These are phyloP conservation scores for Apodemia hepburni DNA, from an alignment of 2,888 invertebrate genomes.

Conservation along the genomic window DNA sequence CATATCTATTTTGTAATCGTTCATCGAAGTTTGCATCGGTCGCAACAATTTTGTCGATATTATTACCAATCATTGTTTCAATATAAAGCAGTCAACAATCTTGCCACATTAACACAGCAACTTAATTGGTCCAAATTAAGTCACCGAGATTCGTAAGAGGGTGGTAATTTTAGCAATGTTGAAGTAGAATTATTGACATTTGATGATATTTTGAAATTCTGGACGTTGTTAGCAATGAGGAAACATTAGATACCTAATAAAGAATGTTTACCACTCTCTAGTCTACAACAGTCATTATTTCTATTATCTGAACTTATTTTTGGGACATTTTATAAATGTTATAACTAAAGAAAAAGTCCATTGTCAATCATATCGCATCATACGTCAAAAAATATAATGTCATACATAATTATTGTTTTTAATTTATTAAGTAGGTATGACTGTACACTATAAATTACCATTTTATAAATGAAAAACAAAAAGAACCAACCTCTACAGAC, in stretches of 20 bases:
- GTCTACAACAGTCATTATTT: slow-evolving; percentile 37
- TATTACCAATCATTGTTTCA: not conserved
- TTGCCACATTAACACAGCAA: slow-evolving; percentile 29
- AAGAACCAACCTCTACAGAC: too few relatives aligned
- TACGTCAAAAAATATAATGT: too few relatives aligned
- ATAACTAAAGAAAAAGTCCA: too few relatives aligned
- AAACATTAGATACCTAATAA: slow-evolving; percentile 17
- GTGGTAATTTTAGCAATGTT: slow-evolving; percentile 29
- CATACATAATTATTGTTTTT: too few relatives aligned
- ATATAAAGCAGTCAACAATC: slow-evolving; percentile 20
- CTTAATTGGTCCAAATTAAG: slow-evolving; percentile 22
- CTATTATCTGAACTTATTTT: slow-evolving; percentile 27
- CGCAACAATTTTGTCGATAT: slow-evolving; percentile 6
- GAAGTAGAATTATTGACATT: slow-evolving; percentile 21
- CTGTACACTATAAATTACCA: too few relatives aligned
- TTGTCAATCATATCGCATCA: too few relatives aligned
- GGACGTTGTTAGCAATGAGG: slow-evolving; percentile 18
- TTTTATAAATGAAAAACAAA: too few relatives aligned
- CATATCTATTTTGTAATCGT: not conserved
- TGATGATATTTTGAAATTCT: slow-evolving; percentile 9
- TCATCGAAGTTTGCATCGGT: slow-evolving; percentile 2
- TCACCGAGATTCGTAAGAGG: slow-evolving; percentile 27
- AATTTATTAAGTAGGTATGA: too few relatives aligned
- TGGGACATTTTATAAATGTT: not conserved
- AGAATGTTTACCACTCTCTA: slow-evolving; percentile 36